A percentile compares a stretch with the other conserved stretches of the same genome.
Evolutionary conservation across 92 coral and sea anemone genomes (phyloP).

Genomic region (Actinostola sp.): DNA sequence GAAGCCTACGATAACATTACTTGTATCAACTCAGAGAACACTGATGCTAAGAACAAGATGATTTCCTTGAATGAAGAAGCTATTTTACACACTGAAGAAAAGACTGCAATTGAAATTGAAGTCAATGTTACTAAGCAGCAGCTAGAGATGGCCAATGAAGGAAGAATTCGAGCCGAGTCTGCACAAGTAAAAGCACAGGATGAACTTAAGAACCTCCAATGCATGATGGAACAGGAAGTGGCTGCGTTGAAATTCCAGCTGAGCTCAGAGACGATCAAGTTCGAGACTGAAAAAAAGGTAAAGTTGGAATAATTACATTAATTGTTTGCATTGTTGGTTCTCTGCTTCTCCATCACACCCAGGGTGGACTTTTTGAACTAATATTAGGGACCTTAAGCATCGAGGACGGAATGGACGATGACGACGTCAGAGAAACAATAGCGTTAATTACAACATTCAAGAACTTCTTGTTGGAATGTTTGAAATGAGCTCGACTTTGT

Average conservation of each 20-base stretch:
- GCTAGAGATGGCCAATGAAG: constrained; percentile 87
- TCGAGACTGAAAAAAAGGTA: constrained; percentile 91
- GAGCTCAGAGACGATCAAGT: constrained; percentile 94
- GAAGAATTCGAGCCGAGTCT: constrained; percentile 78
- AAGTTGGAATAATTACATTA: background rate
- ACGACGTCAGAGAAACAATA: no score
- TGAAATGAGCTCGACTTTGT: no score
- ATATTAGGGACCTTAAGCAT: no score
- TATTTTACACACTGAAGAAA: constrained; percentile 57
- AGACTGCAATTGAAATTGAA: constrained; percentile 62
- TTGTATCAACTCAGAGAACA: constrained; percentile 28
- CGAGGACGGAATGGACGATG: no score
- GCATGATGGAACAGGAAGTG: constrained; percentile 95
- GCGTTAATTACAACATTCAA: no score
- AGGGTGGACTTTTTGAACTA: no score
- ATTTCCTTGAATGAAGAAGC: constrained; percentile 54
- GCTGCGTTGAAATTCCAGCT: constrained; percentile 93
- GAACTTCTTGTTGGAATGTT: no score
- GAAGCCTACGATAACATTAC: constrained; percentile 22
- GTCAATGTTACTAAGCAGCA: constrained; percentile 70
- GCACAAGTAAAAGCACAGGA: constrained; percentile 79
- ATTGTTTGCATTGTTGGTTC: background rate
- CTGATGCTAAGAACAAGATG: constrained; percentile 38
- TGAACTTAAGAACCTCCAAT: constrained; percentile 77
- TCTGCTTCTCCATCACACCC: no score